These are phyloP conservation scores for Diaphora mendica DNA, from an alignment of 2,888 invertebrate genomes.

Conservation along the genomic window DNA sequence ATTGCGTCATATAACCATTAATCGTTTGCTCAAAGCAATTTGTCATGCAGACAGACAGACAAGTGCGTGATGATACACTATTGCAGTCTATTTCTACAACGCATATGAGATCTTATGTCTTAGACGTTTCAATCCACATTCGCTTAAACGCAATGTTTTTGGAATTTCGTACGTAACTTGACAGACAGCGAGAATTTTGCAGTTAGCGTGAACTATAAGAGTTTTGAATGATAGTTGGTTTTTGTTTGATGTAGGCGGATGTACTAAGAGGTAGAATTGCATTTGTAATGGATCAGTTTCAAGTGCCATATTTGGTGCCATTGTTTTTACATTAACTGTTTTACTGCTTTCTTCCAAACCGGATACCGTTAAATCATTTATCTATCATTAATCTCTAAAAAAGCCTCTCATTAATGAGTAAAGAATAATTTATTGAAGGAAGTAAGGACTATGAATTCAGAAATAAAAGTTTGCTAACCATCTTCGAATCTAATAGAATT, in stretches of 20 bases:
- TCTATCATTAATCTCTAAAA: no score
- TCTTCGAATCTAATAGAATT: no score
- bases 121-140: constrained; percentile 33
- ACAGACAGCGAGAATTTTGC: constrained; percentile 23
- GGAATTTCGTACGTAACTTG: constrained; percentile 16
- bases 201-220: constrained; percentile 21
- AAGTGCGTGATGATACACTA: constrained; percentile 49
- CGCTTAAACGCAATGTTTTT: constrained; percentile 18
- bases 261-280: constrained; percentile 41
- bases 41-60: constrained; percentile 75
- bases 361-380: no score
- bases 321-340: constrained; percentile 22
- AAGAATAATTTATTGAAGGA: no score
- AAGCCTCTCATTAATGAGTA: no score
- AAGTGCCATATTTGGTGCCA: constrained; percentile 31
- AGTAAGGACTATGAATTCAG: no score
- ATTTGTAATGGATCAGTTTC: constrained; percentile 45
- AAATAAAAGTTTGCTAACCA: no score
- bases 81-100: constrained; percentile 24
- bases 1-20: constrained; percentile 70
- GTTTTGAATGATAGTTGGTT: constrained; percentile 6
- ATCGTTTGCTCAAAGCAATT: constrained; percentile 73
- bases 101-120: constrained; percentile 2
- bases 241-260: constrained; percentile 21
- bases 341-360: neutral